Evolutionary conservation across 2,797 vertebrate genomes (phyloP).

Genomic region (Sebastes goodei): DNA sequence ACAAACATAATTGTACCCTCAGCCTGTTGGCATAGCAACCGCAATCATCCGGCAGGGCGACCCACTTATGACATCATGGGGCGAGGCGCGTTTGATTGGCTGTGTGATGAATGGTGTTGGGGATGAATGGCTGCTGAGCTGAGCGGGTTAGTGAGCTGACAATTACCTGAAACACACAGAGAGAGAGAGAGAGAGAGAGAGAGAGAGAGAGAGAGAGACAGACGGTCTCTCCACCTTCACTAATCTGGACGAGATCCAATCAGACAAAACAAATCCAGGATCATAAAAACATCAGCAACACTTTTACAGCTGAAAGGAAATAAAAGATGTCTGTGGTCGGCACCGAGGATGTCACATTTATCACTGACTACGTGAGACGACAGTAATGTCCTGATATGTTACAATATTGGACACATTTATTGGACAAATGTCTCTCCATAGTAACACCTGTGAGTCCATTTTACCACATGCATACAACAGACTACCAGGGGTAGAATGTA

Average conservation of each 20-base stretch:
- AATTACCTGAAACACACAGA: neutral
- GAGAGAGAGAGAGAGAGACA: neutral
- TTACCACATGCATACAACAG: too few relatives aligned
- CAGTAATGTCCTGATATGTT: too few relatives aligned
- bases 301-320: neutral
- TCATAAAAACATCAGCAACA: neutral
- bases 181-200: neutral
- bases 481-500: too few relatives aligned
- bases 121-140: neutral
- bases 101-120: conserved; percentile 6
- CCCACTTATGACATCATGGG: conserved; percentile 39
- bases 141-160: neutral
- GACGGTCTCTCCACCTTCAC: neutral
- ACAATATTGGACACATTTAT: neutral
- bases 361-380: too few relatives aligned
- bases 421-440: neutral
- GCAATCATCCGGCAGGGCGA: conserved; percentile 35
- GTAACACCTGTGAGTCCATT: neutral
- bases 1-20: conserved; percentile 32
- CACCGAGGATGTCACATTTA: too few relatives aligned
- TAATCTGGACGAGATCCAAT: neutral
- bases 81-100: conserved; percentile 22
- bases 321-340: neutral
- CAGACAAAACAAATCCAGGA: neutral
- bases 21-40: conserved; percentile 55